Base-by-base conservation (phyloP, 2,888 invertebrate species). In the Spodoptera exigua region DNA sequence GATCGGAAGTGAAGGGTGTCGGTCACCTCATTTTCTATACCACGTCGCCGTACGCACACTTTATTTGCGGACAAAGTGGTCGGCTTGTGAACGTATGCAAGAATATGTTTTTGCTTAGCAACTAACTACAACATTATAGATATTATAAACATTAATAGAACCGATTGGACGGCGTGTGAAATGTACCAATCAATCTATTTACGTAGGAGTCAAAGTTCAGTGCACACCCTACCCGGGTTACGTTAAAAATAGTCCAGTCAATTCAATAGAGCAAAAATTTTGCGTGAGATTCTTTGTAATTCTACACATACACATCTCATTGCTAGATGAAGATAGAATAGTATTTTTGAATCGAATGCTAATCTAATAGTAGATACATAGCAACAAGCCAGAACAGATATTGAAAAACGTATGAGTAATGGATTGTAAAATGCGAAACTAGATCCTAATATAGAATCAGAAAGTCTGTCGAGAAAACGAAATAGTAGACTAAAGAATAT, bases 121-220 rank as follows among this genome's bases (percentile, higher is more conserved):
- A 44, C 32, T 54, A 32, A 36, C 44, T 21, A 46, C 55, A 35
- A 55, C 3, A 46, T 62, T 46, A 51, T 46, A 51, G 44, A 58
- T 54, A 52, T 49, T 45, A 59, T n/a, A 27, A 27, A 27, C 37
- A 55, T 51, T 61, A 55, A 61, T 34, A 58, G 54, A 58, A 66
- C 68, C 71, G 70, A 75, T 71, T 69, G 74, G 59, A 43, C 57
- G 60, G 63, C 64, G 67, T 76, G 74, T 72, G 73, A 73, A 75
- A 61, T 48, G 68, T 68, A 65, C 76, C 73, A 77, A 78, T 80
- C 72, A 80, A 79, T 84, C 81, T 86, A 84, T 84, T 87, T 81
- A 80, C 80, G 85, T 85, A 80, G 81, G 83, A 85, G 89, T 86
- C 87, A 85, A 84, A 89, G 89, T 87, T 89, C 88, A 88, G 65